Base-by-base conservation (phyloP, 2,888 invertebrate genomes). In the Ephialtes manifestator region DNA sequence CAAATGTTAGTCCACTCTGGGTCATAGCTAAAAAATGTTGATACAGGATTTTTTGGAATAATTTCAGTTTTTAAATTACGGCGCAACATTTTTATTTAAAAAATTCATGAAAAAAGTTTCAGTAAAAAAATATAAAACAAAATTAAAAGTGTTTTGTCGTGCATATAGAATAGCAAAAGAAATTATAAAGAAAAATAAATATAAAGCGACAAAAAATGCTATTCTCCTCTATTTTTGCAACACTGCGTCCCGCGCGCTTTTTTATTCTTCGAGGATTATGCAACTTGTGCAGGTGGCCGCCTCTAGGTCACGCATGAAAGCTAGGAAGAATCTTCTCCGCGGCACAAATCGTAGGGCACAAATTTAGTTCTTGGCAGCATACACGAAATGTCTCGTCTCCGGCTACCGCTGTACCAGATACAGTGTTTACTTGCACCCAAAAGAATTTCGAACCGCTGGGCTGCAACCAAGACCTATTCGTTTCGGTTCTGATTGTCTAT, bases 301-400 rank as follows among this genome's bases (percentile, higher is more conserved):
- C 18, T 43, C 46, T 43, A 15, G 13, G 24, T 43, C 67, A 4
- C 24, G 67, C 67, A 67, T 48, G 24, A 11, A 24, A 67, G 67
- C 46, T 48, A n/a, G 48, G 46, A 67, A 67, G 67, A 67, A 67
- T 48, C 20, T 20, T 65, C 43, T 24, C 10, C n/a, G 63, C 11
- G 20, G 24, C 65, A 8, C 43, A n/a, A 18, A 35, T 43, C 67
- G 67, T 46, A 20, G 24, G 46, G 48, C 67, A 46, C 67, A 20
- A 67, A 67, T 46, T 67, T 67, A 67, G 67, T 67, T 67, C 67
- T 67, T 67, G 67, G 67, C 67, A 67, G 67, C 48, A 18, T 63
- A 63, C n/a, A 43, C 67, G 67, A 15, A 20, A 67, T 3, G 13
- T 46, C 18, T 48, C 24, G 11, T 67, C 48, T 67, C 48, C 24